Base-by-base conservation (phyloP, 1,140 invertebrate genomes). In the Danaus plexippus region DNA sequence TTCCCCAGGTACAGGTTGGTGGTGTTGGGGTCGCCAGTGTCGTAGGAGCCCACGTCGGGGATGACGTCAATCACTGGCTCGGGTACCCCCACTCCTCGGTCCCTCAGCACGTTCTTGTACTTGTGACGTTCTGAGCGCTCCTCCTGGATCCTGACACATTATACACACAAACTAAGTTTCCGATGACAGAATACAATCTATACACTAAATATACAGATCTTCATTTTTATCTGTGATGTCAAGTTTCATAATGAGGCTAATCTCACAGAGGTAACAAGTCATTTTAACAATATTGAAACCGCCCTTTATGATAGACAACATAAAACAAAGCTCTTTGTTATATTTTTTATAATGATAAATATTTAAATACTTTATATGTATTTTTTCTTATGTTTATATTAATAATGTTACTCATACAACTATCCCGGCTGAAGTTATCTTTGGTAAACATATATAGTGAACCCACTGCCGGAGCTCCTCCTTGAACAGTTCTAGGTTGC, bases 1-100 rank as follows among this genome's bases (percentile, higher is more conserved):
- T 99, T 99, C 56, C 97, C 97, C 45, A 99, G 88, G 82, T 99
- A 99, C 10, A 99, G 90, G 87, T 99, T 99, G 41, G 98, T 99
- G 4, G 98, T 99, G 69, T 94, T 97, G 47, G 97, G 97, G 90
- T 99, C 97, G 1, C 96, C 96, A 58, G 94, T 95, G 78, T 97
- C 96, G 87, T 95, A 96, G 9, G 94, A 95, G n/a, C 94, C 93
- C 0, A 86, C 66, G 75, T 85, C 82, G 0, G 79, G 79, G 69
- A 80, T 82, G 63, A 73, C 71, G 61, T 87, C 87, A 51, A 80
- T 73, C 32, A 67, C 53, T 0, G 73, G 71, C 48, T 82, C 75
- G 3, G 70, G 47, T 6, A 67, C 73, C 18, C 70, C 63, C 7
- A 73, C 67, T 0, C 74, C 75, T 13, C 73, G 71, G 45, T 76